Evolutionary conservation across 2,888 invertebrate species (phyloP), one percentile per base, ranked within the genome.

Genomic region (Polydrusus tereticollis): DNA sequence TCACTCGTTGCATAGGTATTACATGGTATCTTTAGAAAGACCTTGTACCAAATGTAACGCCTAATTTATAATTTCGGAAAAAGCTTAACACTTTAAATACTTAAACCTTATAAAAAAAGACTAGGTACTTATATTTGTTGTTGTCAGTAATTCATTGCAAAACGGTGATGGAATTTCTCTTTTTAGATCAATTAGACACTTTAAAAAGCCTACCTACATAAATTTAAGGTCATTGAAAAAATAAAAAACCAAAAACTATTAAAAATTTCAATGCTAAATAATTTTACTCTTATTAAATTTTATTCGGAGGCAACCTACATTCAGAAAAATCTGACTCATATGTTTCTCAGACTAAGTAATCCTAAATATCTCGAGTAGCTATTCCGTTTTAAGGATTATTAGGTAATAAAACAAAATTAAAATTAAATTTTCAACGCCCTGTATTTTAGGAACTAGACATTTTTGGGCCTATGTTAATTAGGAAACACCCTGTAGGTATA

Each of bases 271-370:
- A 65, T 60, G 66, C 60, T 71, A 66, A 59, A 43, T 26, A 18
- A 55, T 55, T 55, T 18, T 29, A 55, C 36, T 67, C 45, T 64
- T 50, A 36, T 52, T 59, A 57, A 70, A 70, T 58, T 58, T 65
- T 45, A 21, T 60, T 68, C 60, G 38, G 59, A 41, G 55, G 55
- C 71, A 71, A 50, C 55, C 60, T 59, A 71, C 65, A 71, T 71
- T 66, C 66, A n/a, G 57, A 71, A 66, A 65, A 66, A 43, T 20
- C n/a, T 66, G 71, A 71, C 66, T 71, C 65, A 71, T 64, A n/a
- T n/a, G n/a, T n/a, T n/a, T n/a, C n/a, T n/a, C n/a, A n/a, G n/a
- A n/a, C n/a, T n/a, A n/a, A n/a, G n/a, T n/a, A n/a, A n/a, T n/a
- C n/a, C n/a, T n/a, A n/a, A n/a, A n/a, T n/a, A n/a, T n/a, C n/a